Evolutionary conservation across 2,113 vertebrate genomes (phyloP).

Genomic region (Epinephelus moara): DNA sequence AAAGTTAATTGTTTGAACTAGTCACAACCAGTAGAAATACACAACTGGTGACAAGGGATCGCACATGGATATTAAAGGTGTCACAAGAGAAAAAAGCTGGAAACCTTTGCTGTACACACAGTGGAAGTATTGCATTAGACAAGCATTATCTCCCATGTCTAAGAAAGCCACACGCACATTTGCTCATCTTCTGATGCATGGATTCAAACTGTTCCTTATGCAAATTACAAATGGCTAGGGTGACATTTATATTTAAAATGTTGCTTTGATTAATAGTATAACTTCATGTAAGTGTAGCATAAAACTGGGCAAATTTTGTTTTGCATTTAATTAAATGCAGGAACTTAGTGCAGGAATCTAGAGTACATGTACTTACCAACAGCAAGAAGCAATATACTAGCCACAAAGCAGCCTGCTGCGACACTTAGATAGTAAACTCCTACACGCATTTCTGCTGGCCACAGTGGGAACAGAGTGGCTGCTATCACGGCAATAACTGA

Average conservation of each 20-base stretch:
- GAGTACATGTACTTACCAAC: constrained; percentile 88
- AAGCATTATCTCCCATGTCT: not conserved
- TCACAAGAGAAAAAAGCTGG: too few species aligned
- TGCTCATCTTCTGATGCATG: not conserved
- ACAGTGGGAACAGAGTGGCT: constrained; percentile 97
- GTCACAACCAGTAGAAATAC: not conserved
- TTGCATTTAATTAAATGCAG: too few species aligned
- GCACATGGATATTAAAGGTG: too few species aligned
- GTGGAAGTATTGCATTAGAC: too few species aligned
- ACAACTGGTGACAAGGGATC: too few species aligned
- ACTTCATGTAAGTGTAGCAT: too few species aligned
- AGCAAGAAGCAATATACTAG: constrained; percentile 97
- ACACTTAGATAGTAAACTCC: constrained; percentile 99
- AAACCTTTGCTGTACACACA: too few species aligned
- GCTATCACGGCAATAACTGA: constrained; percentile 98
- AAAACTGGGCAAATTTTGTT: too few species aligned
- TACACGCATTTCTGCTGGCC: constrained; percentile 99
- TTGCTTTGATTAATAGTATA: too few species aligned
- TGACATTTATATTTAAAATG: too few species aligned
- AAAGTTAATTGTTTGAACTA: not conserved
- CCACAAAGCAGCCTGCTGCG: constrained; percentile 97
- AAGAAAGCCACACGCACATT: not conserved
- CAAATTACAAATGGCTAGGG: too few species aligned
- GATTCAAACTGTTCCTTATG: too few species aligned
- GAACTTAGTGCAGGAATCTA: not conserved